These are phyloP conservation scores for Mixornis gularis DNA, from an alignment of 2,113 vertebrate species.

Conservation along the genomic window DNA sequence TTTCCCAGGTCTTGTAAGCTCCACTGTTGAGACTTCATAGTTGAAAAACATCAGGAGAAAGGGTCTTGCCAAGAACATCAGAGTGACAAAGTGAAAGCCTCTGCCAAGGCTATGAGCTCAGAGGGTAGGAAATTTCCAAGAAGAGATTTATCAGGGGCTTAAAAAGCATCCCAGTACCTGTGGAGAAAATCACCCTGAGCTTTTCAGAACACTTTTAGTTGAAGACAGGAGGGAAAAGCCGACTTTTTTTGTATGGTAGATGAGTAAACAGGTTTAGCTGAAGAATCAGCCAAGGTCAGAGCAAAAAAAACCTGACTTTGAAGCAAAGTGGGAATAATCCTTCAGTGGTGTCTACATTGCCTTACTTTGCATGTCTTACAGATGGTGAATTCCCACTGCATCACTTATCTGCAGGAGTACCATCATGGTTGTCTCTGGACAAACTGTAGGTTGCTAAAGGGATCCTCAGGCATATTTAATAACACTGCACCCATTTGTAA, in stretches of 20 bases:
- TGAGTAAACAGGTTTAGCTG: background rate
- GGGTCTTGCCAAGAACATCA: background rate
- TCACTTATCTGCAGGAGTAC: background rate
- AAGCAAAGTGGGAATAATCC: background rate
- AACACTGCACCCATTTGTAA: background rate
- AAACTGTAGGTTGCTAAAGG: background rate
- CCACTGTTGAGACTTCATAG: background rate
- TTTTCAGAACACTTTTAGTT: background rate
- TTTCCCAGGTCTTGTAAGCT: background rate
- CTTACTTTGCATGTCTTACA: background rate
- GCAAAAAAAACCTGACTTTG: background rate
- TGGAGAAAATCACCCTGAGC: background rate
- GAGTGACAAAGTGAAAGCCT: background rate
- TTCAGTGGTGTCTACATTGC: background rate
- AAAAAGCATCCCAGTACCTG: background rate
- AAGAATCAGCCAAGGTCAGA: background rate
- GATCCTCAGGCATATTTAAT: background rate
- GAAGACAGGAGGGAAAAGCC: background rate
- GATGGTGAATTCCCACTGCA: background rate
- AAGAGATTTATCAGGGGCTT: background rate
- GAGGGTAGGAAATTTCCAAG: background rate
- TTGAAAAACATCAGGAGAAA: background rate
- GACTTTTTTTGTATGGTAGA: background rate
- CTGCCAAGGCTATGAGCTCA: background rate
- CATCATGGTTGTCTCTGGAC: background rate